Percentiles rank a stretch among this genome's conserved stretches.
phyloP scores from a whole-genome alignment of 2,888 invertebrate species.

The Orthonevra nobilis region DNA sequence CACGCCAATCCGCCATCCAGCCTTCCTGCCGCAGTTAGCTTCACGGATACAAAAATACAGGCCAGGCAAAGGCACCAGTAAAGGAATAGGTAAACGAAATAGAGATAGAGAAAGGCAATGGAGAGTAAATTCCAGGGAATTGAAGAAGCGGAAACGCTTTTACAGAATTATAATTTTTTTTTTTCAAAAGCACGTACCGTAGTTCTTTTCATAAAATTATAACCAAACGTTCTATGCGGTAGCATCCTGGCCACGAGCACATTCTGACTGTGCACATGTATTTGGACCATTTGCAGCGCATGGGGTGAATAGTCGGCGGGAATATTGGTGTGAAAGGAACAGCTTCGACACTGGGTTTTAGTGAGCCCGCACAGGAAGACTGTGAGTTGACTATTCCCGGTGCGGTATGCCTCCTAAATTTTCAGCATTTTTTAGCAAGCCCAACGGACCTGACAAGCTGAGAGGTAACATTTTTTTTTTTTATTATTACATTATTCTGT shows the following conservation, averaged over 20 bases:
- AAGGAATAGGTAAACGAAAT: no score
- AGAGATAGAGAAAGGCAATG: constrained; percentile 7
- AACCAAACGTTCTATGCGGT: constrained; percentile 50
- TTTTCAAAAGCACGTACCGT: constrained; percentile 51
- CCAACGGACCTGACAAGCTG: constrained; percentile 19
- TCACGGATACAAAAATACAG: not conserved
- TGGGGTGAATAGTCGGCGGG: not conserved
- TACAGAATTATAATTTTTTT: constrained; percentile 37
- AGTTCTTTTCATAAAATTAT: constrained; percentile 64
- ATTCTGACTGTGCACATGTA: constrained; percentile 17
- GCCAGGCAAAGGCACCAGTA: constrained; percentile 1
- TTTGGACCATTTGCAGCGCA: constrained; percentile 15
- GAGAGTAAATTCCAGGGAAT: constrained; percentile 25
- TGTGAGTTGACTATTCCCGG: constrained; percentile 49
- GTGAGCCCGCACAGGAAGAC: constrained; percentile 32
- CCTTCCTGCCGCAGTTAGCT: not conserved
- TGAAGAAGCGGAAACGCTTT: constrained; percentile 54
- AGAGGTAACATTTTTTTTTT: constrained; percentile 19
- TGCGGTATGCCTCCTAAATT: constrained; percentile 58
- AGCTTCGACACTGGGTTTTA: constrained; percentile 2
- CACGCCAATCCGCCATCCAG: constrained; percentile 4
- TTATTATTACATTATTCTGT: constrained; percentile 46
- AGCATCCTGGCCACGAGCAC: constrained; percentile 54
- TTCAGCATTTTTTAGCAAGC: constrained; percentile 49
- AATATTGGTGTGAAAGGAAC: constrained; percentile 40